Evolutionary conservation across 2,888 invertebrate species (phyloP).

Genomic region (Caenorhabditis wallacei): DNA sequence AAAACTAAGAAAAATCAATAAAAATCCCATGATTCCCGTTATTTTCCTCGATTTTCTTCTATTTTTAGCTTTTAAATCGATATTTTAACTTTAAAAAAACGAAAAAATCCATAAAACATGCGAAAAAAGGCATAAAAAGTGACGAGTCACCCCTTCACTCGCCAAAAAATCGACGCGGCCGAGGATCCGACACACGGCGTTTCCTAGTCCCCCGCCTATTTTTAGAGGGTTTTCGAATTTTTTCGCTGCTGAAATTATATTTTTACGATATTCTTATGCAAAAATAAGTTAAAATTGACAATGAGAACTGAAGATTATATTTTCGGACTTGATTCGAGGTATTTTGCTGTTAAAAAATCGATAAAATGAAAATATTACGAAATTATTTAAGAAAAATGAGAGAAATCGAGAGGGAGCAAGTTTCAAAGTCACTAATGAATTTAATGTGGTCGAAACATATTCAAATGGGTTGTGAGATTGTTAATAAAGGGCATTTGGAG

Average conservation of each 20-base stretch:
- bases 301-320: conserved; percentile 21
- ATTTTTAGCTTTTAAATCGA: neutral
- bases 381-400: neutral
- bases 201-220: conserved; percentile 4
- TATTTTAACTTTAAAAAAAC: neutral
- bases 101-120: neutral
- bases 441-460: conserved; percentile 46
- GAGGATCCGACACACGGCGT: neutral
- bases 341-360: neutral
- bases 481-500: conserved; percentile 28
- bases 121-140: conserved; percentile 7
- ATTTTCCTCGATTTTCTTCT: neutral
- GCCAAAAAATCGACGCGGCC: neutral
- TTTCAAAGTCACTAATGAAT: conserved; percentile 16
- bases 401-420: conserved; percentile 31
- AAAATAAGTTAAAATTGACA: neutral
- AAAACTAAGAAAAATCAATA: conserved; percentile 5
- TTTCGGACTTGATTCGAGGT: conserved; percentile 13
- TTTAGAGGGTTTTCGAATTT: conserved; percentile 7
- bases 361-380: neutral
- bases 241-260: neutral
- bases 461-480: conserved; percentile 33
- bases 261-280: neutral
- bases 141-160: neutral
- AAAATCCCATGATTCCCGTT: neutral